Conservation (phyloP, 2,797 vertebrate genomes). For the Zenarchopterus dispar region DNA sequence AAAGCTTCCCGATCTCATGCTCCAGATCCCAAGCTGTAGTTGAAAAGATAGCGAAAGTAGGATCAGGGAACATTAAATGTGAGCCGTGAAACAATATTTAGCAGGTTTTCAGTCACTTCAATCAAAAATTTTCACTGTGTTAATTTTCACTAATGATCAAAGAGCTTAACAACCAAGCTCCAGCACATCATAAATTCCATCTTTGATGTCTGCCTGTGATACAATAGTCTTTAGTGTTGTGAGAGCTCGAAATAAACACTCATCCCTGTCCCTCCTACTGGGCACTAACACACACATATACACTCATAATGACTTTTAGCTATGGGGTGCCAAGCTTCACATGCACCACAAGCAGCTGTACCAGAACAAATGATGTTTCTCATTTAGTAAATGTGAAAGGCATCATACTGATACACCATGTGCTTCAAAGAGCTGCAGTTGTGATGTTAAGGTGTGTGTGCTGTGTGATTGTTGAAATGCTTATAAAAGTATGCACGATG, state of each 20-base stretch:
- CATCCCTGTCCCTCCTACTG: constrained; percentile 42
- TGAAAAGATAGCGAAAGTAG: constrained; percentile 31
- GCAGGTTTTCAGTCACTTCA: constrained; percentile 32
- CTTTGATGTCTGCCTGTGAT: constrained; percentile 29
- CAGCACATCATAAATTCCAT: not conserved
- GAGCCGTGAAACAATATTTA: constrained; percentile 27
- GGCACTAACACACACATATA: constrained; percentile 48
- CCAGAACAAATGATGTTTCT: constrained; percentile 48
- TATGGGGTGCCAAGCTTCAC: constrained; percentile 49
- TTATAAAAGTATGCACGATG: not conserved
- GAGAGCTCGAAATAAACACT: constrained; percentile 38
- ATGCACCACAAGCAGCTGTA: constrained; percentile 23
- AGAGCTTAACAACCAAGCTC: not conserved
- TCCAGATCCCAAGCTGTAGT: constrained; percentile 16
- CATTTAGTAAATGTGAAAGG: constrained; percentile 29
- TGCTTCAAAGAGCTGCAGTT: constrained; percentile 6
- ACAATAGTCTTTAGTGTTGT: constrained; percentile 25
- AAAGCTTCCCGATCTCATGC: not conserved
- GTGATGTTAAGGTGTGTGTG: not conserved
- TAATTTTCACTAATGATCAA: constrained; percentile 15
- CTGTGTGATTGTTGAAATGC: not conserved
- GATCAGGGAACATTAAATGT: constrained; percentile 19
- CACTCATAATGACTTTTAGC: constrained; percentile 65
- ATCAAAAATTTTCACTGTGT: constrained; percentile 17
- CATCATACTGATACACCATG: constrained; percentile 16